These are phyloP conservation scores for Festucalex cinctus DNA, from an alignment of 2,113 vertebrate genomes.

Conservation along the genomic window DNA sequence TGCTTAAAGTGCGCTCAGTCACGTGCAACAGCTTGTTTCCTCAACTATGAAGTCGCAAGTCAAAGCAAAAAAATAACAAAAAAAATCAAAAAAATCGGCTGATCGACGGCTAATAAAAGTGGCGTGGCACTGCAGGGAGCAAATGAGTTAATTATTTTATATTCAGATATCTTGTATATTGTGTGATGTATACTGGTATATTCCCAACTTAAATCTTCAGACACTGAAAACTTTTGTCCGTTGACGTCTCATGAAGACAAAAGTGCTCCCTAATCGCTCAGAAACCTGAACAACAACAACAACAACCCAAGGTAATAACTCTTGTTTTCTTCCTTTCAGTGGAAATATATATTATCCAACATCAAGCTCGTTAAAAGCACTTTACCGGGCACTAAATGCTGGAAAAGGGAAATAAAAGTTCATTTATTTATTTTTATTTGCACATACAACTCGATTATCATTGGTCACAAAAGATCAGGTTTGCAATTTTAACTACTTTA, in stretches of 20 bases:
- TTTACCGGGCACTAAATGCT: not conserved
- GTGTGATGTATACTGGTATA: too few relatives aligned
- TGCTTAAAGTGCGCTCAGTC: too few relatives aligned
- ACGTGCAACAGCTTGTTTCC: too few relatives aligned
- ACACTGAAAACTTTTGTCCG: not conserved
- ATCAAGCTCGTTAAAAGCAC: not conserved
- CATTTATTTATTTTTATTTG: not conserved
- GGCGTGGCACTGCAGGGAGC: too few relatives aligned
- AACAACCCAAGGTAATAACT: not conserved
- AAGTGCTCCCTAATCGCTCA: not conserved
- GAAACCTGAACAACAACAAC: not conserved
- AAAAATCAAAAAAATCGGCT: too few relatives aligned
- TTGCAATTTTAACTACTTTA: not conserved
- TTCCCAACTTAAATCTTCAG: not conserved
- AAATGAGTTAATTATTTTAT: too few relatives aligned
- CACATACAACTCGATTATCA: not conserved
- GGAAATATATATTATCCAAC: not conserved
- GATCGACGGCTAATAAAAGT: too few relatives aligned
- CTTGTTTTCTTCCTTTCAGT: not conserved
- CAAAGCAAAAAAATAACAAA: too few relatives aligned
- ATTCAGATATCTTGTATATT: too few relatives aligned
- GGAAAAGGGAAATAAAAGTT: not conserved
- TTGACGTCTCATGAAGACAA: not conserved
- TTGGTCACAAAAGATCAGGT: not conserved
- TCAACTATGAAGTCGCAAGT: too few relatives aligned